Base-by-base conservation (phyloP, 1,140 invertebrate genomes). In the Proctacanthus coquilletti region DNA sequence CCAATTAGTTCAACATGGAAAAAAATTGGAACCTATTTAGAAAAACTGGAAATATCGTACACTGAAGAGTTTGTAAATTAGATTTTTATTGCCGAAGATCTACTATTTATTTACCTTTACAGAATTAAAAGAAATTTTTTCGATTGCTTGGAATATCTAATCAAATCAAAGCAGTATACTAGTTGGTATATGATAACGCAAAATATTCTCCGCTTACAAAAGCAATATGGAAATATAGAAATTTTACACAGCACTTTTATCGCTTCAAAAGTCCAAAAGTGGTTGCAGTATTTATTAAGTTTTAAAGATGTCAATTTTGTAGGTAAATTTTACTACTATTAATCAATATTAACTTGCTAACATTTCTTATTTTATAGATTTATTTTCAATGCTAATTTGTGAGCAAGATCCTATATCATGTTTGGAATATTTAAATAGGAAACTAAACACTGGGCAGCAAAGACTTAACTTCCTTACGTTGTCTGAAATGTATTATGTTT, bases 121-220 rank as follows among this genome's bases (percentile, higher is more conserved):
- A 39, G 38, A 27, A 18, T 39, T 1, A 45, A 45, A 3, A 40
- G 44, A 4, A 48, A 57, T 39, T 59, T 60, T 39, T 54, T 57
- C 25, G 21, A 37, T 19, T 56, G 52, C 0, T 13, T 60, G 23
- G 56, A 60, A 27, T 38, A 51, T 23, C 38, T 60, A 5, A 45
- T 50, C 18, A 60, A 56, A 42, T 44, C 44, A 8, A 59, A 59
- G 38, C 49, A 54, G 20, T 49, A 59, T 18, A 47, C 47, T 30
- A 38, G 46, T 6, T 58, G 51, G 52, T 60, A 60, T 21, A 42
- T 45, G n/a, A 57, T 59, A 37, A 42, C 48, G 11, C 52, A 56
- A 31, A 49, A 51, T 38, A 23, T 59, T 13, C 39, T 56, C 4
- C 45, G 53, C 5, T 56, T 49, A 41, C 56, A 60, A 21, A 45